Evolutionary conservation across 2,888 invertebrate genomes (phyloP).

Genomic region (Hydrotaea diabolus): DNA sequence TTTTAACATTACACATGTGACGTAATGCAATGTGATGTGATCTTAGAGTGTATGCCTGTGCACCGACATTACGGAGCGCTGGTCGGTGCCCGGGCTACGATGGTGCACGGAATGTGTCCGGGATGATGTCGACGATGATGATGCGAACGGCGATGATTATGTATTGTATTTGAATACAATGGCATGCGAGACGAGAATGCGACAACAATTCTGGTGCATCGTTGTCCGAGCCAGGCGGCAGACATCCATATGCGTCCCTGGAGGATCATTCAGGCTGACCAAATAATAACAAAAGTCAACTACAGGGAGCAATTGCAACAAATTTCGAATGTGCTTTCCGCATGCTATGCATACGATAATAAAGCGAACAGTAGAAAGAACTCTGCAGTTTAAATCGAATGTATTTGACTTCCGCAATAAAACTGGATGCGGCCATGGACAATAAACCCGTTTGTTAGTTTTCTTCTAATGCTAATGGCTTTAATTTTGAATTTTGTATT

Average conservation of each 20-base stretch:
- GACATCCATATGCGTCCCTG: conserved; percentile 12
- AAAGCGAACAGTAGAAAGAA: conserved; percentile 41
- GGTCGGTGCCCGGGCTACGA: not conserved
- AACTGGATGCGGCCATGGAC: conserved; percentile 40
- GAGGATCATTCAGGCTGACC: conserved; percentile 34
- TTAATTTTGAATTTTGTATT: no score
- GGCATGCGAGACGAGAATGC: conserved; percentile 62
- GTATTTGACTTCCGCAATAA: conserved; percentile 60
- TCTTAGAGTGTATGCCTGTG: conserved; percentile 38
- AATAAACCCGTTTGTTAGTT: conserved; percentile 34
- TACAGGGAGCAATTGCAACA: conserved; percentile 56
- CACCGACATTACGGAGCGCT: conserved; percentile 12
- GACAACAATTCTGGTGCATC: conserved; percentile 59
- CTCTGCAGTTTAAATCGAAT: conserved; percentile 59
- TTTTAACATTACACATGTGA: conserved; percentile 63
- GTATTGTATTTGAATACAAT: conserved; percentile 58
- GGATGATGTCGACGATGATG: conserved; percentile 32
- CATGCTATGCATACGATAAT: conserved; percentile 55
- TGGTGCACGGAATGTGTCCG: not conserved
- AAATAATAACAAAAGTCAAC: conserved; percentile 62
- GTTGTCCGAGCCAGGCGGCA: conserved; percentile 42
- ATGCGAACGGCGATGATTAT: conserved; percentile 41
- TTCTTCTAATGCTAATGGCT: conserved; percentile 14
- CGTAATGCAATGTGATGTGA: conserved; percentile 61
- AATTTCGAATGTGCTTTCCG: conserved; percentile 38